Evolutionary conservation across 2,888 invertebrate species (phyloP).

Genomic region (Stratiomys singularior): DNA sequence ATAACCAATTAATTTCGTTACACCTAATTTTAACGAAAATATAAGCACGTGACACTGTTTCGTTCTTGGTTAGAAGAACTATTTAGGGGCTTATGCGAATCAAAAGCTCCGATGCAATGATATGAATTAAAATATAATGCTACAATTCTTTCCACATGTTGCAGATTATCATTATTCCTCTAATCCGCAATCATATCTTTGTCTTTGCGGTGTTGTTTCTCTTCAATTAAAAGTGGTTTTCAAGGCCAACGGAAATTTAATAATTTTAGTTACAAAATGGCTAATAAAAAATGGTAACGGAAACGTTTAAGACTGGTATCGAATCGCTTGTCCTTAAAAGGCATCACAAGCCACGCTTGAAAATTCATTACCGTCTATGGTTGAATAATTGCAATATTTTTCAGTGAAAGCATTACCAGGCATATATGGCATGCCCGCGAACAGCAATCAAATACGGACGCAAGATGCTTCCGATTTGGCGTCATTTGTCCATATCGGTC

Average conservation of each 20-base stretch:
- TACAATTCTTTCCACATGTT: too few relatives aligned
- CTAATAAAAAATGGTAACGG: not conserved
- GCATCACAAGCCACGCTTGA: not conserved
- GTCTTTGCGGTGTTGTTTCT: too few relatives aligned
- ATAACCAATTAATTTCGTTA: too few relatives aligned
- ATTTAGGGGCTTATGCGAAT: too few relatives aligned
- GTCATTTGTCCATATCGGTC: not conserved
- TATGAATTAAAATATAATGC: too few relatives aligned
- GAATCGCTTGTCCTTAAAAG: not conserved
- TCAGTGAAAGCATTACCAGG: not conserved
- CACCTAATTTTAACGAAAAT: too few relatives aligned
- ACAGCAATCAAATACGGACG: not conserved
- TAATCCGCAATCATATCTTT: too few relatives aligned
- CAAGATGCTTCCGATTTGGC: constrained; percentile 1
- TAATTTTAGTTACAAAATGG: not conserved
- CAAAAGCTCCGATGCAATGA: too few relatives aligned
- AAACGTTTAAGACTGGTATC: not conserved
- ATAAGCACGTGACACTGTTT: too few relatives aligned
- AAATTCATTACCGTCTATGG: not conserved
- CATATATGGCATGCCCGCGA: not conserved
- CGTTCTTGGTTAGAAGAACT: too few relatives aligned
- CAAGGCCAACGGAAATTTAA: not conserved
- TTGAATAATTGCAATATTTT: not conserved
- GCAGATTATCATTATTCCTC: too few relatives aligned
- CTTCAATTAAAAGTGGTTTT: not conserved